phyloP scores from a whole-genome alignment of 2,888 invertebrate species.

The Exephanes ischioxanthus region DNA sequence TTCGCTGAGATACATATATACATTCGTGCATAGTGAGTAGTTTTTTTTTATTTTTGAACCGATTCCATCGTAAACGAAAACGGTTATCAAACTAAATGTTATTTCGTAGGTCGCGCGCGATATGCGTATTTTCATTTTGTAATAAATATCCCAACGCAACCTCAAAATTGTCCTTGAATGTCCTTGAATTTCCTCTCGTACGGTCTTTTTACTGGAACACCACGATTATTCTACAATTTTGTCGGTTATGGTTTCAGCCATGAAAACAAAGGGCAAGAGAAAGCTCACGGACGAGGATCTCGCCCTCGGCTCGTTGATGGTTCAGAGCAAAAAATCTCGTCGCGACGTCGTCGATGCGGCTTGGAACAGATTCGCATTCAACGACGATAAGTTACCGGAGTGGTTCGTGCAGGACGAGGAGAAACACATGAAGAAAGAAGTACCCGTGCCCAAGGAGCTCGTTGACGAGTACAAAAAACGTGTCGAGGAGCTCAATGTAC shows the following conservation, averaged over 20 bases:
- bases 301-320: slow-evolving; percentile 96
- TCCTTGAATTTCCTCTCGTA: too few species aligned
- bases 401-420: slow-evolving; percentile 99
- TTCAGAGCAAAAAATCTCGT: slow-evolving; percentile 95
- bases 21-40: too few species aligned
- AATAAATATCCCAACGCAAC: too few species aligned
- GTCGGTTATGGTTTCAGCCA: slow-evolving; percentile 80
- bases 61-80: too few species aligned
- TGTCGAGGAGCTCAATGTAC: slow-evolving; percentile 94
- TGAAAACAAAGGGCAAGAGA: slow-evolving; percentile 87
- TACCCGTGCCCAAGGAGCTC: slow-evolving; percentile 94
- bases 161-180: too few species aligned
- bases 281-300: slow-evolving; percentile 95
- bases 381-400: slow-evolving; percentile 95
- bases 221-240: not conserved
- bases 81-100: too few species aligned
- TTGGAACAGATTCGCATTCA: slow-evolving; percentile 97
- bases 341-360: slow-evolving; percentile 95
- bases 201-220: not conserved
- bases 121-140: too few species aligned
- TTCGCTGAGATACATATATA: too few species aligned
- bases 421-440: slow-evolving; percentile 93
- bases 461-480: slow-evolving; percentile 94
- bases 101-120: too few species aligned
- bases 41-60: too few species aligned